These are phyloP conservation scores for Pseudopleuronectes americanus DNA, from an alignment of 2,797 vertebrate genomes.

Conservation along the genomic window DNA sequence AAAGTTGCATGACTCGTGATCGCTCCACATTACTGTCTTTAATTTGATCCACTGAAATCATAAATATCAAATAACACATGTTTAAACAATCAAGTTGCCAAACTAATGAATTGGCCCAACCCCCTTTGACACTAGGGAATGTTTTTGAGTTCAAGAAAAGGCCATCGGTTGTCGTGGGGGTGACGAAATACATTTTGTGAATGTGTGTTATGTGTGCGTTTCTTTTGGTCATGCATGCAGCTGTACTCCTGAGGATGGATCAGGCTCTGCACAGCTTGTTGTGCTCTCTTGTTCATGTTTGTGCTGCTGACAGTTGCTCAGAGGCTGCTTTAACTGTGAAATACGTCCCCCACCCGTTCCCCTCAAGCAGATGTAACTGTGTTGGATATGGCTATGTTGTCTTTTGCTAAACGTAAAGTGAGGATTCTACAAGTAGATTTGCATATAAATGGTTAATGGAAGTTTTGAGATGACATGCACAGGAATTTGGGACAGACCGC, in stretches of 20 bases:
- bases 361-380: constrained; percentile 17
- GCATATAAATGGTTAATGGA: constrained; percentile 14
- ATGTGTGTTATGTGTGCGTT: constrained; percentile 25
- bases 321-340: constrained; percentile 65
- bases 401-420: constrained; percentile 23
- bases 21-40: background rate
- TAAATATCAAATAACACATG: constrained; percentile 13
- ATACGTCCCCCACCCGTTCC: constrained; percentile 9
- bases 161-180: background rate
- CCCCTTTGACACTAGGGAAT: constrained; percentile 18
- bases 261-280: constrained; percentile 27
- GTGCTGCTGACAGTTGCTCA: constrained; percentile 22
- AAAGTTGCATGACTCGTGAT: background rate
- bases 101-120: constrained; percentile 42
- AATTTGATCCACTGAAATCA: background rate
- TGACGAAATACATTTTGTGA: constrained; percentile 28
- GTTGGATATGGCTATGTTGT: background rate
- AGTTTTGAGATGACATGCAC: constrained; percentile 30
- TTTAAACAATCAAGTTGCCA: constrained; percentile 37
- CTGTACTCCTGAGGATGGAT: constrained; percentile 19
- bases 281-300: constrained; percentile 10
- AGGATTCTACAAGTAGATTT: constrained; percentile 27
- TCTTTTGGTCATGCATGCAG: constrained; percentile 55
- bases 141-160: constrained; percentile 12
- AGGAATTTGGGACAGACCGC: constrained; percentile 39